Evolutionary conservation across 2,888 invertebrate genomes (phyloP).

Genomic region (Tanypteryx hageni): DNA sequence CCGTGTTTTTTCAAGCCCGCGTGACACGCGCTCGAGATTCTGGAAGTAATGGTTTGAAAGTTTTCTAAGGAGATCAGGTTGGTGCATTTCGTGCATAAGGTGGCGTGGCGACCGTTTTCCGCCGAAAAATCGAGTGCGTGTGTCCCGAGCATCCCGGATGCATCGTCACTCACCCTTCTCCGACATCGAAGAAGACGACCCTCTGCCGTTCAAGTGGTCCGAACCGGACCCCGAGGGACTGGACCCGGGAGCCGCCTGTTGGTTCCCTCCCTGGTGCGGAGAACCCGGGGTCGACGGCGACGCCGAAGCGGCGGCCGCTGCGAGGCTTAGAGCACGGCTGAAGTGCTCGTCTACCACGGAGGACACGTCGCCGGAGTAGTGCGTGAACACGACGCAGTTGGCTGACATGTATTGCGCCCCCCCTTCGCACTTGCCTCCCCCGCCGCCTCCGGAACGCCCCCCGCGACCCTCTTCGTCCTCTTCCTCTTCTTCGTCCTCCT

Average conservation of each 20-base stretch:
- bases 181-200: neutral
- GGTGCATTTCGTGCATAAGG: no score
- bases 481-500: slow-evolving; percentile 36
- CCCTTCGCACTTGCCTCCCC: neutral
- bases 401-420: slow-evolving; percentile 93
- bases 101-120: no score
- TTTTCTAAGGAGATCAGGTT: no score
- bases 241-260: neutral
- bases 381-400: slow-evolving; percentile 96
- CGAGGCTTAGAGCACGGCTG: slow-evolving; percentile 87
- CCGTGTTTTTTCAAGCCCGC: no score
- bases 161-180: neutral
- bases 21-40: no score
- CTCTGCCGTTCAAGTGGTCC: neutral
- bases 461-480: neutral
- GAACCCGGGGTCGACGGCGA: neutral
- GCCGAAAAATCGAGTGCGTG: no score
- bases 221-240: neutral
- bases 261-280: neutral
- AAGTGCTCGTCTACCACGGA: slow-evolving; percentile 97
- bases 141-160: neutral
- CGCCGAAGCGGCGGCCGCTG: slow-evolving; percentile 72
- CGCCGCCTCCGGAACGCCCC: neutral
- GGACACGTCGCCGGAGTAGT: slow-evolving; percentile 95
- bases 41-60: no score